phyloP scores from a whole-genome alignment of 2,113 vertebrate species.

The Calyptommatus sinebrachiatus region DNA sequence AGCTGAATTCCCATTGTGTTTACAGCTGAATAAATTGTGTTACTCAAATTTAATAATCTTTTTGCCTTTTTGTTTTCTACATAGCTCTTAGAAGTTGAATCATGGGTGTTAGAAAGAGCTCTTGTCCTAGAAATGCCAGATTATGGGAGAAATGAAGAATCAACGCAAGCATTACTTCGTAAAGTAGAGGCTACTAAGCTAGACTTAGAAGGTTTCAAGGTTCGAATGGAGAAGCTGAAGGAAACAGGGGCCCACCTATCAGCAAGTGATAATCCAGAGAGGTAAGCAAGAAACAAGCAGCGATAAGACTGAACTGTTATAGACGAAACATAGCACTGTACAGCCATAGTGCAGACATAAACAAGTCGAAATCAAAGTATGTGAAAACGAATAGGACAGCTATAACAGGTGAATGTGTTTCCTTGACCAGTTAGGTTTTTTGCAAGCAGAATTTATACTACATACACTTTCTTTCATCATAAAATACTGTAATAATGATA shows the following conservation, averaged over 20 bases:
- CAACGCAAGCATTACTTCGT: conserved; percentile 72
- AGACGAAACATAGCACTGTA: no score
- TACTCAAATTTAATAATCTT: background rate
- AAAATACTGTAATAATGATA: background rate
- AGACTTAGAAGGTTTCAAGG: conserved; percentile 77
- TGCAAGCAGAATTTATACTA: background rate
- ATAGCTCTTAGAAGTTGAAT: conserved; percentile 82
- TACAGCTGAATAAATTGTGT: background rate
- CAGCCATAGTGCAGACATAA: background rate
- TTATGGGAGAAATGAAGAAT: conserved; percentile 80
- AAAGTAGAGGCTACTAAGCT: conserved; percentile 78
- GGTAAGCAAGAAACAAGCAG: conserved; percentile 60
- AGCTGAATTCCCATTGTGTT: background rate
- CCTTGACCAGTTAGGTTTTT: background rate
- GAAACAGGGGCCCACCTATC: conserved; percentile 72
- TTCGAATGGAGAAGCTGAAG: conserved; percentile 66
- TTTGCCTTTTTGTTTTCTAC: conserved; percentile 24
- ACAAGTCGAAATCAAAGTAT: background rate
- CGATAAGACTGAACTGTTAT: no score
- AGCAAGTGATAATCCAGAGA: conserved; percentile 72
- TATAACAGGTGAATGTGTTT: background rate
- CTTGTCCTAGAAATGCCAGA: conserved; percentile 72
- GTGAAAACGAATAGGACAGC: background rate
- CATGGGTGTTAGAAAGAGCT: conserved; percentile 78
- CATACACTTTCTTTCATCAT: background rate